phyloP scores from a whole-genome alignment of 2,113 vertebrate genomes.

The Psephotus haematonotus region DNA sequence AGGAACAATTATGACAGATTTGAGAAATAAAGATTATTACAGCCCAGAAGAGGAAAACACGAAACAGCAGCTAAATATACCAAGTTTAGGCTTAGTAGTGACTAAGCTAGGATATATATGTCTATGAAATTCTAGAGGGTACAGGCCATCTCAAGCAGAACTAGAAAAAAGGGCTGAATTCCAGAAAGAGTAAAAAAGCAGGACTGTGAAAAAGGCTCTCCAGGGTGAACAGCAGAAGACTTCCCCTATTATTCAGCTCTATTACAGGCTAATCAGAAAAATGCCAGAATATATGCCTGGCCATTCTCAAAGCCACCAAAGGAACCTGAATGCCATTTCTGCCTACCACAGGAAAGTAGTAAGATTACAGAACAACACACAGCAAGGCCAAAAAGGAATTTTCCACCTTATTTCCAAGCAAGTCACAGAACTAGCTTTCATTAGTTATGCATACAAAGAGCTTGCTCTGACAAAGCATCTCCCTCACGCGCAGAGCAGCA shows the following conservation, averaged over 20 bases:
- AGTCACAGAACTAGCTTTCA: not conserved
- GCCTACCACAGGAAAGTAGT: not conserved
- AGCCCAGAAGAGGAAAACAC: not conserved
- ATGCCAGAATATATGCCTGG: not conserved
- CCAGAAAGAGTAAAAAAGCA: not conserved
- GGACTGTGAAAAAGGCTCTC: not conserved
- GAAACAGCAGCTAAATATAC: not conserved
- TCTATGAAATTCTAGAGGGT: not conserved
- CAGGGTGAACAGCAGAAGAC: not conserved
- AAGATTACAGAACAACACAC: not conserved
- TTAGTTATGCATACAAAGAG: not conserved
- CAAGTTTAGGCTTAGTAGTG: not conserved
- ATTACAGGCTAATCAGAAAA: not conserved
- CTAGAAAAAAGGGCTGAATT: not conserved
- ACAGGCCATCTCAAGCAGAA: not conserved
- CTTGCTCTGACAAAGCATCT: not conserved
- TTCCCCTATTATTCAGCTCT: not conserved
- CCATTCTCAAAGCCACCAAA: not conserved
- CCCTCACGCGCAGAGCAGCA: not conserved
- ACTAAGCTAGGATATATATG: not conserved
- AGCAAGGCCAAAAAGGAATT: not conserved
- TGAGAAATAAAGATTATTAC: not conserved
- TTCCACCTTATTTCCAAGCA: not conserved
- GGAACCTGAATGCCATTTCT: accelerated
- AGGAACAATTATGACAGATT: not conserved